Evolutionary conservation across 2,113 vertebrate genomes (phyloP), one percentile per base, ranked within the genome.

Genomic region (Podocnemis expansa): DNA sequence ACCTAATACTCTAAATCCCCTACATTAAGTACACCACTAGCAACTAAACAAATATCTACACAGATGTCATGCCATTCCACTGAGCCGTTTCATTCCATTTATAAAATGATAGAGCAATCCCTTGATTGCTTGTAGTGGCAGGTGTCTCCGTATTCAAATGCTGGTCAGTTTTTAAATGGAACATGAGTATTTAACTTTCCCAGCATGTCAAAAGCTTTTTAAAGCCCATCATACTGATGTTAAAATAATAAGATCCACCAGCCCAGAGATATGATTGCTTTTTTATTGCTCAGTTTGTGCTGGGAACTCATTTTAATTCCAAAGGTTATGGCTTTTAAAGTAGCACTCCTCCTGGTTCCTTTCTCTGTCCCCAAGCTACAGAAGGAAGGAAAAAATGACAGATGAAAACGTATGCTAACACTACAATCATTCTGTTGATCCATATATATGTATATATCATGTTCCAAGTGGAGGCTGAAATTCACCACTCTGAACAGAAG

Each of bases 211-310:
- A 88, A 97, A 96, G 97, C 97, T 97, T 97, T 91, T 97, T 96
- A 97, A 97, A 95, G 52, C 90, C 97, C 95, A 97, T 97, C 96
- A 97, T 60, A 97, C 91, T 97, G 97, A 97, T 97, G 95, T 75
- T 97, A 97, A 97, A 97, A 97, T 97, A 97, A 97, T 97, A 97
- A 97, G 93, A 95, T 96, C 96, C 93, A 96, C 95, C 60, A 89
- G 95, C 94, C 95, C 96, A 96, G 96, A 90, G 80, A 96, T 97
- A 97, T 91, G 96, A 97, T 97, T 97, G 94, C 96, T 95, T 97
- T 97, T 97, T 97, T 97, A 97, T 96, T 97, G 95, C 93, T 94
- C 93, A 67, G 95, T 94, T 97, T 96, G 85, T 92, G 89, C 94
- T 70, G 80, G 83, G 82, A 94, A 91, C 85, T 93, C 58, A 0